These are phyloP conservation scores for Polyommatus icarus DNA, from an alignment of 2,888 invertebrate genomes.

Conservation along the genomic window DNA sequence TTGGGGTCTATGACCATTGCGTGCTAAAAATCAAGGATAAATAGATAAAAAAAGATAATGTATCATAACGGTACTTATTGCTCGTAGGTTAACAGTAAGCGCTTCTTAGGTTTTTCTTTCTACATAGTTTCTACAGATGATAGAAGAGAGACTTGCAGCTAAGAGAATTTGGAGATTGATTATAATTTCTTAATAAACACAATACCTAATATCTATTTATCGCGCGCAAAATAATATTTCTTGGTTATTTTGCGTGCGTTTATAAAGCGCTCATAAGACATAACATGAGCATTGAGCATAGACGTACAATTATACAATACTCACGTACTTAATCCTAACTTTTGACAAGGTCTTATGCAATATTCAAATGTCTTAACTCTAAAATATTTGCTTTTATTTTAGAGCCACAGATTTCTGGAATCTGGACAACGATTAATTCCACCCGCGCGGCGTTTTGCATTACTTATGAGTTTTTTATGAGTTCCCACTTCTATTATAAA, in stretches of 20 bases:
- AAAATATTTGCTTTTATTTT: neutral
- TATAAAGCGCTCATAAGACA: too few species aligned
- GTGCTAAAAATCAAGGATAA: neutral
- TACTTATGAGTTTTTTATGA: constrained; percentile 15
- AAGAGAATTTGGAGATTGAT: too few species aligned
- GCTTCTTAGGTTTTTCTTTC: neutral
- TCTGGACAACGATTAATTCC: neutral
- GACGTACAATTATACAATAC: too few species aligned
- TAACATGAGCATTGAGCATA: too few species aligned
- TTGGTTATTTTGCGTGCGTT: too few species aligned
- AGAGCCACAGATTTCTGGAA: neutral
- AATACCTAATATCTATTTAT: too few species aligned
- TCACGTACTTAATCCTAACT: too few species aligned
- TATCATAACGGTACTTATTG: constrained; percentile 1
- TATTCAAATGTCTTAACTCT: too few species aligned
- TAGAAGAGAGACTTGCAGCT: too few species aligned
- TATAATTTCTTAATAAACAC: too few species aligned
- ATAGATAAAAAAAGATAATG: constrained; percentile 7
- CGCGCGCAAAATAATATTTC: too few species aligned
- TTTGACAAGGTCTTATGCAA: neutral
- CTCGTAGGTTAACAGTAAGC: neutral
- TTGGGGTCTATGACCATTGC: neutral
- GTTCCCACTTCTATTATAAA: constrained; percentile 13
- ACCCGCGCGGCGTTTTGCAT: constrained; percentile 13
- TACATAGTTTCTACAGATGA: neutral